Evolutionary conservation across 2,797 vertebrate species (phyloP), one percentile per base, ranked within the genome.

Genomic region (Acanthurus tractus): DNA sequence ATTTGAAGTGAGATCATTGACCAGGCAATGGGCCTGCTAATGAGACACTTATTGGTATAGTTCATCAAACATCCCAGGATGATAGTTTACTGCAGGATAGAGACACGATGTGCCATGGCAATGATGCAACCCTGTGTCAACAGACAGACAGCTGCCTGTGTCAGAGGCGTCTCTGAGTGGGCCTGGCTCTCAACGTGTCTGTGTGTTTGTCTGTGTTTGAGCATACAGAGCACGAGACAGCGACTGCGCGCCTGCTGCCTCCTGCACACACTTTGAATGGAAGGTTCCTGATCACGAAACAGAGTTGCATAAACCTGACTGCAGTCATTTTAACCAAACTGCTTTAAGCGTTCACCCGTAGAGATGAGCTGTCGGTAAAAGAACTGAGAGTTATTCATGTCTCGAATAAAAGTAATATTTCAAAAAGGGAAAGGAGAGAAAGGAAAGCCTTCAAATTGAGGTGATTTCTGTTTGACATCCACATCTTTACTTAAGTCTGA

Each of bases 11-110:
- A 85, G 88, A 63, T 89, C 80, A 90, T 89, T 90, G 82, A 83
- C 84, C 84, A 86, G 80, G 66, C 82, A 85, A 83, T 29, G 90
- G 81, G 81, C 81, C 87, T 53, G 69, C 75, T 86, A 89, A 87
- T 79, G 76, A 86, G 72, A 86, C 55, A 81, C 88, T 87, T 83
- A 88, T 86, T 86, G 84, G 78, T 53, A 55, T 54, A 58, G 65
- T 53, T 52, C 40, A 71, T 75, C 64, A 75, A 36, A 61, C 38
- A 68, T 44, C 56, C 57, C 38, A 14, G 20, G 42, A 57, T 57
- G 57, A 59, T 45, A 61, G 38, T 52, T 44, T 42, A 25, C 67
- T 70, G 29, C 34, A 18, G 53, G 53, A 25, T 14, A 1, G 22
- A 54, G 52, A 52, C 50, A 52, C 20, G 13, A 13, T 23, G 49